A percentile compares a stretch with the other conserved stretches of the same genome.
These are phyloP conservation scores for Yponomeuta cagnagella DNA, from an alignment of 2,888 invertebrate genomes.

Conservation along the genomic window DNA sequence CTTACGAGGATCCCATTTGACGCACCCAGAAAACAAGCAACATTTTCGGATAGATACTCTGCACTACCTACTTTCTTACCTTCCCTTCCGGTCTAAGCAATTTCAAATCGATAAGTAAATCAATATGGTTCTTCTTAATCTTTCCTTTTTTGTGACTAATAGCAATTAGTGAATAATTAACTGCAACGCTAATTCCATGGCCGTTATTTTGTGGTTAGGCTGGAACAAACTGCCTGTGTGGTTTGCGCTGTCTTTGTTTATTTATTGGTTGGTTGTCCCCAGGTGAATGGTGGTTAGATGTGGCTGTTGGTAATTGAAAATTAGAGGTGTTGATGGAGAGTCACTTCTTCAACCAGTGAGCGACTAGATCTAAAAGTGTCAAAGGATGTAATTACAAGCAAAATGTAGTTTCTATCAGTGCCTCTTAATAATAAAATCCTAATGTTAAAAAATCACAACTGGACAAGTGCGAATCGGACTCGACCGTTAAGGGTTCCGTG, in stretches of 20 bases:
- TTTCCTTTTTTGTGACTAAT: neutral
- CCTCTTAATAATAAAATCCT: no score
- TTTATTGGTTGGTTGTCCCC: neutral
- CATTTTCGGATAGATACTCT: no score
- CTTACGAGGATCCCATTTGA: no score
- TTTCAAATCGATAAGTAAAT: neutral
- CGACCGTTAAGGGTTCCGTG: no score
- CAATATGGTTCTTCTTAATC: neutral
- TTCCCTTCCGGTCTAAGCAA: neutral
- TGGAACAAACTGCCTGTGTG: constrained; percentile 2
- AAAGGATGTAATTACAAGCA: no score
- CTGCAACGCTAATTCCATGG: neutral
- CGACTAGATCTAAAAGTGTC: no score
- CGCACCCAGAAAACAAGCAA: no score
- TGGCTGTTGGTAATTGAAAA: neutral
- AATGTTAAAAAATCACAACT: no score
- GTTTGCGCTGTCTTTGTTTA: neutral
- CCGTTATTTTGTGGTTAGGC: constrained; percentile 11
- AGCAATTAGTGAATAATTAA: constrained; percentile 8
- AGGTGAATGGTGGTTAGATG: neutral
- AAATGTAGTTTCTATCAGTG: no score
- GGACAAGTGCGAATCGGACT: no score
- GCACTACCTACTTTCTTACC: no score
- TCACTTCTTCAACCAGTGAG: no score
- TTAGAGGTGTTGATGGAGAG: neutral